Percentiles rank a stretch among this genome's conserved stretches.
These are phyloP conservation scores for Nomada flava DNA, from an alignment of 2,888 invertebrate genomes.

Conservation along the genomic window DNA sequence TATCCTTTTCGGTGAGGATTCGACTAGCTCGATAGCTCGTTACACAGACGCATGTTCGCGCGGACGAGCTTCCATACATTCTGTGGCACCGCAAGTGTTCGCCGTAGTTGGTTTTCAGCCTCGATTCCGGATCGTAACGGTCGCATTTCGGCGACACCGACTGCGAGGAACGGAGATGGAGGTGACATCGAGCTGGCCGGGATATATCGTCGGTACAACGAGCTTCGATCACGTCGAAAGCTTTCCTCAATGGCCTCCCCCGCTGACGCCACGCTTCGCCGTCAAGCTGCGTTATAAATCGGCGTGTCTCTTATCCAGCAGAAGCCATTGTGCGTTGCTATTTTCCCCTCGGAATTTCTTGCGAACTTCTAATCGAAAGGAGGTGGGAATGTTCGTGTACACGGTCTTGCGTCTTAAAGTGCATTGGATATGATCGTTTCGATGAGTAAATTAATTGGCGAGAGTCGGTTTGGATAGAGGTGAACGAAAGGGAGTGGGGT, in stretches of 20 bases:
- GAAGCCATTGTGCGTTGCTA: conserved; percentile 15
- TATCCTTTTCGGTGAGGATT: conserved; percentile 43
- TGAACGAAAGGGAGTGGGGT: background rate
- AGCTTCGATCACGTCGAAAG: conserved; percentile 70
- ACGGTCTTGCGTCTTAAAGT: background rate
- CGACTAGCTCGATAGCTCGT: conserved; percentile 40
- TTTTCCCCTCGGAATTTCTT: conserved; percentile 35
- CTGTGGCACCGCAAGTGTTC: conserved; percentile 18
- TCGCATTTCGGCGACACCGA: conserved; percentile 61
- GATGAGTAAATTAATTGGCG: background rate
- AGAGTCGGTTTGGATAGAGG: background rate
- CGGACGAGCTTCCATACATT: conserved; percentile 33
- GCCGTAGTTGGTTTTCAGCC: conserved; percentile 58
- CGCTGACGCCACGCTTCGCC: conserved; percentile 51
- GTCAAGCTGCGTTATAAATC: conserved; percentile 65
- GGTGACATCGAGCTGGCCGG: conserved; percentile 56
- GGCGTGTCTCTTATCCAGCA: conserved; percentile 29
- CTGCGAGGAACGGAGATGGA: conserved; percentile 20
- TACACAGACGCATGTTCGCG: conserved; percentile 2
- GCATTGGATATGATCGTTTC: background rate
- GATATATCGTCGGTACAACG: conserved; percentile 68
- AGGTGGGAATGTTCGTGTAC: background rate
- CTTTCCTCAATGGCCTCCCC: conserved; percentile 65
- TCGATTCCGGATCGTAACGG: conserved; percentile 66
- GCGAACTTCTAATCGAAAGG: conserved; percentile 37